Evolutionary conservation across 2,888 invertebrate genomes (phyloP), one percentile per base, ranked within the genome.

Genomic region (Ormyrus thymus): DNA sequence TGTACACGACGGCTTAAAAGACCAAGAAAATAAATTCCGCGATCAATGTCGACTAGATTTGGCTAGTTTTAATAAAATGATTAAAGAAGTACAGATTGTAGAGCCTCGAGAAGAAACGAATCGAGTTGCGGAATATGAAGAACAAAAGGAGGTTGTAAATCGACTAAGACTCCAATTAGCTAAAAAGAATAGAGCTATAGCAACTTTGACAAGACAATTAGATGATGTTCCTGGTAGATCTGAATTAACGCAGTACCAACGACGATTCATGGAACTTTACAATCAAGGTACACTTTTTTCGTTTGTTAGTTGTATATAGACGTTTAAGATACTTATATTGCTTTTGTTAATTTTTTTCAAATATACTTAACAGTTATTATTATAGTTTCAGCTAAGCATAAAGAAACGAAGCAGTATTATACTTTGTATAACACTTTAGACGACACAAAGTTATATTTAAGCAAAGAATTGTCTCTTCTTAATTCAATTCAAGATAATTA

Each of bases 401-500:
- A 96, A 88, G 98, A 99, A 92, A 98, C 98, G 0, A 98, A 98
- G 90, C 98, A 98, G 92, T 98, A 97, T 92, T 99, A 96, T 90
- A 97, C 97, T 58, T 92, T 98, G 81, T 98, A 98, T 91, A 99
- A 99, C 90, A 97, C 97, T 2, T 91, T 98, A 73, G 95, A 97
- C 89, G 98, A 98, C 91, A 96, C 97, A n/a, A 96, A 97, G 90
- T 92, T 95, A 58, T 98, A 98, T 90, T 93, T 98, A 87, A 95
- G 95, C 82, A 98, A 98, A 89, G 98, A 99, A 91, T 92, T 98
- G 74, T 94, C 95, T 45, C 90, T 98, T 72, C 91, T 97, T 45
- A 97, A 97, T 91, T 97, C 97, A 0, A 96, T 98, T 84, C 93
- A 96, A 84, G 97, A 97, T 88, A 96, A 95, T 88, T 97, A 97